Evolutionary conservation across 1,140 invertebrate genomes (phyloP), one percentile per base, ranked within the genome.

Genomic region (Brachionus plicatilis): DNA sequence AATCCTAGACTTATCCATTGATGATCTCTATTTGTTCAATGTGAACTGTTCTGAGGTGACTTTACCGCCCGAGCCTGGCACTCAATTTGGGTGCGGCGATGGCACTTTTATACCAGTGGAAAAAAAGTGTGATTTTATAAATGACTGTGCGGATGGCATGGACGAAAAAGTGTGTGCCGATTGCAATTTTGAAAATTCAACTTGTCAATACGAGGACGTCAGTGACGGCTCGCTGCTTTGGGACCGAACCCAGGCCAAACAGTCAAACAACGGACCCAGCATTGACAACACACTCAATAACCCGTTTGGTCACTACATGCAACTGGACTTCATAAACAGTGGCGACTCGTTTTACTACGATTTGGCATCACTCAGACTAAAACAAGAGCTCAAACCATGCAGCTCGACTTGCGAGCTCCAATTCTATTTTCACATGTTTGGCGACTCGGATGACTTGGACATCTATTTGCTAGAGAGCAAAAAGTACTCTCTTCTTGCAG

Each of bases 361-460:
- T 12, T 72, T 20, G 29, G 27, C 6, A 12, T 4, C 17, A 14
- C 24, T n/a, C 33, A 37, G 33, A 37, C 33, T 37, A 37, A 37
- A 37, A 37, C 33, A 37, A 37, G 33, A 37, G 1, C 17, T 86
- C 17, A 41, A 78, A 37, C 84, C 20, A 41, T 41, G 53, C 24
- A 70, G 43, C 24, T 41, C 83, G 5, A 83, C 17, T 12, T 85
- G 85, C 41, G 75, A 85, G 33, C 12, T 86, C 3, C 17, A 72
- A 50, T 93, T 94, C 86, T 94, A 91, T 90, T 92, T 88, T 86
- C 93, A 94, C 86, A 94, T 94, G 93, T 93, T 91, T 86, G 93
- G 93, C 4, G 11, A 86, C 90, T 24, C 87, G 83, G 37, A 87
- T 85, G 85, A 86, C 84, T 43, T 85, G 72, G 68, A 76, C 89